phyloP scores from a whole-genome alignment of 2,888 invertebrate genomes.

The Acronicta alni region DNA sequence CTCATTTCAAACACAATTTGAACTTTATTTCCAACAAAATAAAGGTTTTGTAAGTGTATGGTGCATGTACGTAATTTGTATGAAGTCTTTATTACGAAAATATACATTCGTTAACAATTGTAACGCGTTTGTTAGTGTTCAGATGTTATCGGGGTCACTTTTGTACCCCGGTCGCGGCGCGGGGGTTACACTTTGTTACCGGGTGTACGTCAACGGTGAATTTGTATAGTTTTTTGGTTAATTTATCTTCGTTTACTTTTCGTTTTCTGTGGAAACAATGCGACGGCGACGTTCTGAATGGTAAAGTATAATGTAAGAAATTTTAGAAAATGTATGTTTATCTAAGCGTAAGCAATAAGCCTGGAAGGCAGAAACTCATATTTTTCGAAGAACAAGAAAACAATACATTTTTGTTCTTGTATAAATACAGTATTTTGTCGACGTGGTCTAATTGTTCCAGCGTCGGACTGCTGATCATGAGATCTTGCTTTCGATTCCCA shows the following conservation, averaged over 20 bases:
- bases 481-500: too few relatives aligned
- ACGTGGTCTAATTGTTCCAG: too few relatives aligned
- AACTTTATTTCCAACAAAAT: conserved; percentile 14
- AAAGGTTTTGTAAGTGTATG: conserved; percentile 14
- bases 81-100: conserved; percentile 61
- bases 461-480: too few relatives aligned
- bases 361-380: too few relatives aligned
- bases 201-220: conserved; percentile 31
- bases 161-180: conserved; percentile 33
- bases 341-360: too few relatives aligned
- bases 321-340: too few relatives aligned
- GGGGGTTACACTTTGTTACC: conserved; percentile 47
- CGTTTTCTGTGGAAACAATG: conserved; percentile 10
- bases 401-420: too few relatives aligned
- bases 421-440: too few relatives aligned
- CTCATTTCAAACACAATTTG: conserved; percentile 10
- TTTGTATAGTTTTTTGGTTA: conserved; percentile 23
- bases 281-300: conserved; percentile 33
- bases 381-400: too few relatives aligned
- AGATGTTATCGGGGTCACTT: conserved; percentile 73
- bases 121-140: conserved; percentile 60
- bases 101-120: conserved; percentile 64
- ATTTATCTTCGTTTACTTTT: conserved; percentile 17
- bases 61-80: conserved; percentile 31
- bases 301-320: not conserved